These are phyloP conservation scores for Cyprinodon tularosa DNA, from an alignment of 2,113 vertebrate genomes.

Conservation along the genomic window DNA sequence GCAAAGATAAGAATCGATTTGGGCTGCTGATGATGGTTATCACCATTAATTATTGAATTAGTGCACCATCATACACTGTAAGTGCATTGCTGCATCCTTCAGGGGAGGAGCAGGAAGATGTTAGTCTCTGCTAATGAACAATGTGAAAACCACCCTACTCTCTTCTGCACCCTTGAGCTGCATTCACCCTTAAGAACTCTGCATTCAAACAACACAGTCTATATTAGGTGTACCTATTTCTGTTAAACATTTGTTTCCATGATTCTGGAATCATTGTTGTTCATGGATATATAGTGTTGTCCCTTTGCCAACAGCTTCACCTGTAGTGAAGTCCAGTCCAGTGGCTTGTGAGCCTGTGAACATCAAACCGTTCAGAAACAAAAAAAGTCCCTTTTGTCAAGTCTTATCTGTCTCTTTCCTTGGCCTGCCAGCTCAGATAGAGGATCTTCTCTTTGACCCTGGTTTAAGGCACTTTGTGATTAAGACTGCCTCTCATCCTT, in stretches of 20 bases:
- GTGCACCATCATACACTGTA: conserved; percentile 68
- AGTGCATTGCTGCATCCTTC: conserved; percentile 69
- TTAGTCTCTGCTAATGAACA: conserved; percentile 57
- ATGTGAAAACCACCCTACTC: conserved; percentile 18
- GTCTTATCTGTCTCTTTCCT: conserved; percentile 50
- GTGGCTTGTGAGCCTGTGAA: conserved; percentile 48
- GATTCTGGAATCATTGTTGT: conserved; percentile 1
- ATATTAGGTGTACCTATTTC: conserved; percentile 17
- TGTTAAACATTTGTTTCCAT: conserved; percentile 15
- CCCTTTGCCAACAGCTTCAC: too few species aligned
- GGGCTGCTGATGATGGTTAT: conserved; percentile 75
- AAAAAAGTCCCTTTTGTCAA: conserved; percentile 42
- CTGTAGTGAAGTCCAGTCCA: conserved; percentile 1
- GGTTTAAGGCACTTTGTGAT: conserved; percentile 68
- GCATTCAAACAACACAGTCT: conserved; percentile 54
- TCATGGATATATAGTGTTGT: conserved; percentile 10
- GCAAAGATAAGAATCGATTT: conserved; percentile 76
- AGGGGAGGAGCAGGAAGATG: conserved; percentile 40
- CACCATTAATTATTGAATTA: conserved; percentile 78
- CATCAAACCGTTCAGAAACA: conserved; percentile 52
- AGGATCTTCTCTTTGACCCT: conserved; percentile 67
- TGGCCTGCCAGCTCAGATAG: conserved; percentile 67
- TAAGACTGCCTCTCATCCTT: conserved; percentile 65
- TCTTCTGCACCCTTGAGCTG: conserved; percentile 46
- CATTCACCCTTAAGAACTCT: conserved; percentile 48